Conservation (phyloP, 1,140 invertebrate genomes). For the Brachionus rubens region DNA sequence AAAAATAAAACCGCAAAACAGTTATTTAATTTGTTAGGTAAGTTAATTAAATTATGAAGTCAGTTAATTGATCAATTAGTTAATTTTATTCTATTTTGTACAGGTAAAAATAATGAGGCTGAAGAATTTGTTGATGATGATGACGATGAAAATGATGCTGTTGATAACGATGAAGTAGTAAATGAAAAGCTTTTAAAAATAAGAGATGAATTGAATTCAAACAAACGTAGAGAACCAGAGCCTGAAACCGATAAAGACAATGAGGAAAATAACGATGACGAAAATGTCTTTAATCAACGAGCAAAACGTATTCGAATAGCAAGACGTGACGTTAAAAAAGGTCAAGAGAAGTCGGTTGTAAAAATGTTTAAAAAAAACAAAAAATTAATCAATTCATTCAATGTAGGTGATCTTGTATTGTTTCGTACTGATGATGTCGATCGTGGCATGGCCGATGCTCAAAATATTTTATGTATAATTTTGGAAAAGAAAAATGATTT, state of each 20-base stretch:
- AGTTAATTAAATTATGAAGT: neutral
- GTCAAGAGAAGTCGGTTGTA: neutral
- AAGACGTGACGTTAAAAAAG: neutral
- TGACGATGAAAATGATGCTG: neutral
- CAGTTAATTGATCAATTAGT: neutral
- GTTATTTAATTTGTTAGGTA: neutral
- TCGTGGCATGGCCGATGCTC: neutral
- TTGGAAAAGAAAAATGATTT: neutral
- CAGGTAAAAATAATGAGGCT: neutral
- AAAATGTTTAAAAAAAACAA: neutral
- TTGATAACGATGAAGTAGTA: neutral
- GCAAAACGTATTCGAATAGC: neutral
- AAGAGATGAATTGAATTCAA: neutral
- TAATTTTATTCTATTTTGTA: neutral
- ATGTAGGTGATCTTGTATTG: neutral
- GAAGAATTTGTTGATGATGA: neutral
- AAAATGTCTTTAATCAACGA: too few relatives aligned
- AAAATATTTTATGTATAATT: constrained; percentile 21
- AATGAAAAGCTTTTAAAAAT: neutral
- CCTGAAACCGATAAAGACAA: neutral
- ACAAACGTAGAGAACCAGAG: neutral
- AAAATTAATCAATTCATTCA: constrained; percentile 1
- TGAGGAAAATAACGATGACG: neutral
- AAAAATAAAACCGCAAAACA: neutral
- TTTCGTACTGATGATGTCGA: neutral